These are phyloP conservation scores for Limnothrissa miodon DNA, from an alignment of 2,113 vertebrate species.

Conservation along the genomic window DNA sequence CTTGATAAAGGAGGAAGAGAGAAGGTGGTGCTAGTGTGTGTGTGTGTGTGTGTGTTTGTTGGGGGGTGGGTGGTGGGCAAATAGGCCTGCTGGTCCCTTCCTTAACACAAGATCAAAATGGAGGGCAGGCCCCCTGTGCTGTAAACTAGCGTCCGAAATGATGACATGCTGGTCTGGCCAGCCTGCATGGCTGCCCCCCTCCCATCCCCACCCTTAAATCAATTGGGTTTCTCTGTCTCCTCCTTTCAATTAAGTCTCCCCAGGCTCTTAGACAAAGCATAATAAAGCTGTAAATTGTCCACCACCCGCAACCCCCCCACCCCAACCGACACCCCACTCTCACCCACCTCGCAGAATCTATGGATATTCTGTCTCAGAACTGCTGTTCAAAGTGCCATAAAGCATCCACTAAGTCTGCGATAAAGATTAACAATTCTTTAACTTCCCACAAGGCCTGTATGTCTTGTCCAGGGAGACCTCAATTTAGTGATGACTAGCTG, in stretches of 20 bases:
- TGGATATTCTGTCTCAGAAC: slow-evolving; percentile 67
- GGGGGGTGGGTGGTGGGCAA: neutral
- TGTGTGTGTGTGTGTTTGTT: neutral
- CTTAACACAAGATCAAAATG: slow-evolving; percentile 51
- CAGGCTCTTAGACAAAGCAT: slow-evolving; percentile 73
- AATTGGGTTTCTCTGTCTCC: slow-evolving; percentile 58
- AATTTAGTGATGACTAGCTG: slow-evolving; percentile 67
- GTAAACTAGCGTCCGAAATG: slow-evolving; percentile 69
- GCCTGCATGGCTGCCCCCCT: neutral
- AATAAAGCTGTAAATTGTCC: slow-evolving; percentile 74
- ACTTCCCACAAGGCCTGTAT: slow-evolving; percentile 64
- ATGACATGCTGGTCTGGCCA: neutral
- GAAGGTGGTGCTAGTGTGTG: too few species aligned
- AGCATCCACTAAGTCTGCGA: slow-evolving; percentile 71
- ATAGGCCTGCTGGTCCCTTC: slow-evolving; percentile 22
- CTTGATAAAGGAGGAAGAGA: neutral
- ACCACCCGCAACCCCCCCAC: neutral
- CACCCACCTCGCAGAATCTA: slow-evolving; percentile 56
- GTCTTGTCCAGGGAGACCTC: slow-evolving; percentile 64
- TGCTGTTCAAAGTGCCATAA: slow-evolving; percentile 72
- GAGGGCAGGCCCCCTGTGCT: slow-evolving; percentile 44
- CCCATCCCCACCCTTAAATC: neutral
- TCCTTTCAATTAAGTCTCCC: slow-evolving; percentile 71
- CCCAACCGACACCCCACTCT: neutral
- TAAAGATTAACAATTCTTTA: slow-evolving; percentile 78